Evolutionary conservation across 2,113 vertebrate species (phyloP).

Genomic region (Syngnathoides biaculeatus): DNA sequence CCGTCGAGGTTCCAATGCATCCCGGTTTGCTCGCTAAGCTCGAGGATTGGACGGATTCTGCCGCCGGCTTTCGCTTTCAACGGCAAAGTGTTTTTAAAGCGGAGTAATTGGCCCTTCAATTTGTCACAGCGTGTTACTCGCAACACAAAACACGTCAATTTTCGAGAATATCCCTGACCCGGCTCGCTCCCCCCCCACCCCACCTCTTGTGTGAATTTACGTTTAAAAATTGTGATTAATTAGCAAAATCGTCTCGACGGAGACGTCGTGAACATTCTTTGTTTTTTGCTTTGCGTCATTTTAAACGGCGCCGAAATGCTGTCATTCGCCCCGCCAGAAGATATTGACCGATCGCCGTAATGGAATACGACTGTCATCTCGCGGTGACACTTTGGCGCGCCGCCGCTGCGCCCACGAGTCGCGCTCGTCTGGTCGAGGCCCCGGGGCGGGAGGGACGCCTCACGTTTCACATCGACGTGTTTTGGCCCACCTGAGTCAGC

Average conservation of each 20-base stretch:
- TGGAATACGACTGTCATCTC: constrained; percentile 64
- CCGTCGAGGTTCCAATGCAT: constrained; percentile 69
- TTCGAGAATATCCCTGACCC: constrained; percentile 21
- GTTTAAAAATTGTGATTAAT: constrained; percentile 27
- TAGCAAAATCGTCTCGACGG: constrained; percentile 25
- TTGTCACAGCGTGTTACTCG: constrained; percentile 57
- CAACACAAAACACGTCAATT: constrained; percentile 54
- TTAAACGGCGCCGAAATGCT: constrained; percentile 50
- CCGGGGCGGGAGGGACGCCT: constrained; percentile 59
- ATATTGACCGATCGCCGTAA: constrained; percentile 67
- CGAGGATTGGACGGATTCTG: constrained; percentile 67
- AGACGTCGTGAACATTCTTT: constrained; percentile 23
- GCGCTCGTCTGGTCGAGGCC: constrained; percentile 55
- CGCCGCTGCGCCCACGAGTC: constrained; percentile 58
- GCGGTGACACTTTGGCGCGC: constrained; percentile 64
- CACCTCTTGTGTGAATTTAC: constrained; percentile 12
- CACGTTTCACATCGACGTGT: constrained; percentile 53
- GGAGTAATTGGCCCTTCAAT: constrained; percentile 64
- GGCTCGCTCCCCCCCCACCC: too few relatives aligned
- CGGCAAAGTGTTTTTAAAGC: constrained; percentile 61
- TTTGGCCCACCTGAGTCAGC: constrained; percentile 68
- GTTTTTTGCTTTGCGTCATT: constrained; percentile 48
- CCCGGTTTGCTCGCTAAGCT: constrained; percentile 53
- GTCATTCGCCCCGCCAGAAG: constrained; percentile 59
- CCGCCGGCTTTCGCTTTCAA: constrained; percentile 59